Evolutionary conservation across 2,888 invertebrate genomes (phyloP).

Genomic region (Girardia tigrina): DNA sequence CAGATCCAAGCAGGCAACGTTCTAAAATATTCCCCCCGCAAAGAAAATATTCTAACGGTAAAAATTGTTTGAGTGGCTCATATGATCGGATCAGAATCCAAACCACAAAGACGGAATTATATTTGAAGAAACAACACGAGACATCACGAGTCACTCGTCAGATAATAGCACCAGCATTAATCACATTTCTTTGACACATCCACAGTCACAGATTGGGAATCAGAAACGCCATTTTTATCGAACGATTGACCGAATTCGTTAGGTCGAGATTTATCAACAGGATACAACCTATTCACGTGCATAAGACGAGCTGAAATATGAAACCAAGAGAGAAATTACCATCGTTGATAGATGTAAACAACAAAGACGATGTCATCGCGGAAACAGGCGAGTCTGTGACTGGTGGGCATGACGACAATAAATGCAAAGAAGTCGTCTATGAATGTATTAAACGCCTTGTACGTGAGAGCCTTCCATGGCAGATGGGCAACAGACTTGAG

Average conservation of each 20-base stretch:
- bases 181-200: too few species aligned
- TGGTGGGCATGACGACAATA: conserved; percentile 91
- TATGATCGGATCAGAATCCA: too few species aligned
- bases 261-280: conserved; percentile 69
- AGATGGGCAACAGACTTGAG: conserved; percentile 89
- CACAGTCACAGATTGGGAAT: too few species aligned
- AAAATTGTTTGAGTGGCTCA: too few species aligned
- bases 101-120: too few species aligned
- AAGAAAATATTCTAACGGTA: too few species aligned
- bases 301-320: background rate
- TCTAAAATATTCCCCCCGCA: too few species aligned
- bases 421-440: conserved; percentile 95
- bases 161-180: too few species aligned
- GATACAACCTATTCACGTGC: conserved; percentile 46
- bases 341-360: conserved; percentile 83
- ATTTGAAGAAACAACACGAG: too few species aligned
- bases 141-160: too few species aligned
- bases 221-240: too few species aligned
- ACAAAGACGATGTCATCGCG: conserved; percentile 84
- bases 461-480: conserved; percentile 93
- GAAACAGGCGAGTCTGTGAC: conserved; percentile 89
- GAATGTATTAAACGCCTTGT: conserved; percentile 92
- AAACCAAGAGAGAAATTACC: conserved; percentile 55
- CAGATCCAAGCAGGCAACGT: too few species aligned
- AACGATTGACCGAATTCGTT: conserved; percentile 58